A percentile compares a stretch with the other conserved stretches of the same genome.
Evolutionary conservation across 2,888 invertebrate species (phyloP).

Genomic region (Polia nebulosa): DNA sequence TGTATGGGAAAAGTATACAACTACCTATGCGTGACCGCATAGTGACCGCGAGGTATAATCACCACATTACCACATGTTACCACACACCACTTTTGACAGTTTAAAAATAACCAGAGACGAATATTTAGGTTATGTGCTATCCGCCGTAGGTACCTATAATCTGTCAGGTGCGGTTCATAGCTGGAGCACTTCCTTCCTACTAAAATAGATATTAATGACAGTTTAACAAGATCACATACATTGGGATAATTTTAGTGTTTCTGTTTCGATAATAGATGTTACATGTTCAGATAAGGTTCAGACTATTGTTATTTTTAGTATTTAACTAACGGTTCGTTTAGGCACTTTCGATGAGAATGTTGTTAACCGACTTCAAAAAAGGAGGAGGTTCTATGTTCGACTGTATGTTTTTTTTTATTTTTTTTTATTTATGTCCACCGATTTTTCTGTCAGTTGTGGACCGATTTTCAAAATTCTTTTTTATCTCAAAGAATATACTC

Average conservation of each 20-base stretch:
- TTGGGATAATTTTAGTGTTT: constrained; percentile 10
- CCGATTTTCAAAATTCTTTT: too few species aligned
- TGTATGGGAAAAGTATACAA: neutral
- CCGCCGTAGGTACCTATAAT: constrained; percentile 11
- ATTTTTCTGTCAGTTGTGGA: too few species aligned
- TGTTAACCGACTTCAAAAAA: too few species aligned
- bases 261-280: constrained; percentile 13
- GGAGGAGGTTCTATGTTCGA: too few species aligned
- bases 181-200: constrained; percentile 31
- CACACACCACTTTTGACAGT: constrained; percentile 44
- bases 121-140: constrained; percentile 57
- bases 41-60: constrained; percentile 28
- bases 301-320: neutral
- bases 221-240: constrained; percentile 29
- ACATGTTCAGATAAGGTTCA: neutral
- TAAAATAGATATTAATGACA: constrained; percentile 48
- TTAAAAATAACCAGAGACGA: constrained; percentile 56
- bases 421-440: too few species aligned
- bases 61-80: constrained; percentile 36
- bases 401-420: too few species aligned
- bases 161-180: constrained; percentile 18
- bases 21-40: neutral
- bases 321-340: neutral
- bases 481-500: too few species aligned
- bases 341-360: too few species aligned